Evolutionary conservation across 2,113 vertebrate genomes (phyloP).

Genomic region (Pandion haliaetus): DNA sequence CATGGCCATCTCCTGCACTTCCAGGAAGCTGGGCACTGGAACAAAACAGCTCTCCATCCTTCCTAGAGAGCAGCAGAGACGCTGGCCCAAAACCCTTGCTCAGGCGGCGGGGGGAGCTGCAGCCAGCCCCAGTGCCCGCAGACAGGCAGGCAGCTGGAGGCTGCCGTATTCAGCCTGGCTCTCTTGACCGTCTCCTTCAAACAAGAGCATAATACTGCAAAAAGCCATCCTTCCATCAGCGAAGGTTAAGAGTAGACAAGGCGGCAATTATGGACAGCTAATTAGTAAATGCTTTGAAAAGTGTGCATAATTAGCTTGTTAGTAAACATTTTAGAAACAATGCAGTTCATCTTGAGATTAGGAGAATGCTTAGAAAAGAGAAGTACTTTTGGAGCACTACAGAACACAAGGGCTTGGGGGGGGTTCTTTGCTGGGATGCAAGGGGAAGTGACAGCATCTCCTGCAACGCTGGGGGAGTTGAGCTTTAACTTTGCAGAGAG

Average conservation of each 20-base stretch:
- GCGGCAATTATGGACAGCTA: slow-evolving; percentile 56
- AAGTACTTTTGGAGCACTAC: background rate
- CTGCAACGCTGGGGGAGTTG: background rate
- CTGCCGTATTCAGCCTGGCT: background rate
- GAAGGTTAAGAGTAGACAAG: slow-evolving; percentile 65
- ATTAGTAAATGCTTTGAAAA: slow-evolving; percentile 52
- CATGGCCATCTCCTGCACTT: background rate
- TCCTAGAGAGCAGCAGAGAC: background rate
- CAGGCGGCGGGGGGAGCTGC: background rate
- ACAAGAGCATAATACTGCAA: background rate
- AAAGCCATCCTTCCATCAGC: slow-evolving; percentile 6
- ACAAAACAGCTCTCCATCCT: background rate
- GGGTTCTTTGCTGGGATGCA: background rate
- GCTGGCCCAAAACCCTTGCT: background rate
- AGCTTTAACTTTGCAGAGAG: background rate
- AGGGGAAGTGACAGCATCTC: background rate
- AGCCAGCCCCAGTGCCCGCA: background rate
- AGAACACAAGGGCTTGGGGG: background rate
- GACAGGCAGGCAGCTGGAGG: background rate
- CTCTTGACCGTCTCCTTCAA: background rate
- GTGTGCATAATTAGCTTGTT: slow-evolving; percentile 38
- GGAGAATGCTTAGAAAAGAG: slow-evolving; percentile 23
- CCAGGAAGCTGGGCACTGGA: background rate
- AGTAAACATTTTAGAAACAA: slow-evolving; percentile 47
- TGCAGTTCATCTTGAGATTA: slow-evolving; percentile 37